A percentile compares a stretch with the other conserved stretches of the same genome.
These are phyloP conservation scores for Pandion haliaetus DNA, from an alignment of 2,113 vertebrate genomes.

Conservation along the genomic window DNA sequence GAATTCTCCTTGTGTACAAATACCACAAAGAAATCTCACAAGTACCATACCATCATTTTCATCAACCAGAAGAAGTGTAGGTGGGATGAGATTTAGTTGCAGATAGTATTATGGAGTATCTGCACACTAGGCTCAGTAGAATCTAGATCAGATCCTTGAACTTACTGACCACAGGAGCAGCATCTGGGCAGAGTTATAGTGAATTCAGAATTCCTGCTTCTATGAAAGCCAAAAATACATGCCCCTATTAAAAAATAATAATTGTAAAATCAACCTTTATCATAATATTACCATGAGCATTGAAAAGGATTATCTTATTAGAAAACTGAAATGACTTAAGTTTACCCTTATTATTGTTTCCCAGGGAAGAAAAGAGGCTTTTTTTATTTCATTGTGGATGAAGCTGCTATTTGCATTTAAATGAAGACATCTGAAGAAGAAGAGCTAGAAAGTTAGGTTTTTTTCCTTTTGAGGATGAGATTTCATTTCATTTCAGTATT, in stretches of 20 bases:
- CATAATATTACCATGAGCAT: not conserved
- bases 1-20: not conserved
- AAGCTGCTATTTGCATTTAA: conserved; percentile 66
- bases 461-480: conserved; percentile 4
- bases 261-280: conserved; percentile 32
- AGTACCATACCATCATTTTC: not conserved
- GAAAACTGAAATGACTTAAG: conserved; percentile 35
- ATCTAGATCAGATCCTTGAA: not conserved
- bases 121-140: not conserved
- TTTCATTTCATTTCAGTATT: conserved; percentile 23
- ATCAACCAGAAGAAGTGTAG: not conserved
- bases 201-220: not conserved
- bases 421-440: conserved; percentile 58
- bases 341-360: conserved; percentile 44
- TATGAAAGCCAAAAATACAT: not conserved
- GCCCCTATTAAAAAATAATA: conserved; percentile 34
- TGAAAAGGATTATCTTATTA: conserved; percentile 27
- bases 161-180: not conserved
- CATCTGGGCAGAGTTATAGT: not conserved
- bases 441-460: not conserved
- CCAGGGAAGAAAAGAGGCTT: not conserved
- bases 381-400: conserved; percentile 27
- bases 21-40: not conserved
- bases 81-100: not conserved
- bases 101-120: not conserved